phyloP scores from a whole-genome alignment of 2,888 invertebrate species.

The Peribatodes rhomboidaria region DNA sequence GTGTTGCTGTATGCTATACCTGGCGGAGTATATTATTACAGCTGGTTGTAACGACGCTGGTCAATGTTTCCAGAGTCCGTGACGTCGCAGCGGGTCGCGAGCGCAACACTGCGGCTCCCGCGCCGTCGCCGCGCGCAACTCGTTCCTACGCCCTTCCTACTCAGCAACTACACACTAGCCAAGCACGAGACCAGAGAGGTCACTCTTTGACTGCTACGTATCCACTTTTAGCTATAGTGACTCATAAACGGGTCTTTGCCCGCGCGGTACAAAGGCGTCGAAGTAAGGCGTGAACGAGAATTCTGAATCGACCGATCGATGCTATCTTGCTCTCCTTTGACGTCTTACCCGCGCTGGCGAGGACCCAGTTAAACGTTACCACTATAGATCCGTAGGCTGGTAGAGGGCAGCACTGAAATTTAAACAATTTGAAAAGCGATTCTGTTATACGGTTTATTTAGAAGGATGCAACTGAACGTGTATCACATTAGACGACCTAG shows the following conservation, averaged over 20 bases:
- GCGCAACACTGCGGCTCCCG: slow-evolving; percentile 64
- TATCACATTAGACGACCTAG: too few relatives aligned
- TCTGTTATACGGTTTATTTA: neutral
- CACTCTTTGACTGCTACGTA: slow-evolving; percentile 59
- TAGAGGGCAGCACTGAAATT: neutral
- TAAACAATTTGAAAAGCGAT: neutral
- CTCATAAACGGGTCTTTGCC: too few relatives aligned
- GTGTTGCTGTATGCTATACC: too few relatives aligned
- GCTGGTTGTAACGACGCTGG: too few relatives aligned
- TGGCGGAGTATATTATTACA: too few relatives aligned
- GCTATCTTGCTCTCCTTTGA: too few relatives aligned
- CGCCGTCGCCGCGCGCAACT: slow-evolving; percentile 71
- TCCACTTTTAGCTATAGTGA: slow-evolving; percentile 2
- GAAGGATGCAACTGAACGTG: too few relatives aligned
- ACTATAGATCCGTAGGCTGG: slow-evolving; percentile 1
- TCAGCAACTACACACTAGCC: slow-evolving; percentile 77
- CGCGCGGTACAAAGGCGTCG: too few relatives aligned
- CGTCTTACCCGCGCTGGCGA: too few relatives aligned
- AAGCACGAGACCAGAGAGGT: slow-evolving; percentile 71
- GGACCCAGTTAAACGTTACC: too few relatives aligned
- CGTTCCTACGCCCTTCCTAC: slow-evolving; percentile 83
- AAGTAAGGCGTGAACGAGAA: too few relatives aligned
- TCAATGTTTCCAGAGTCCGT: slow-evolving; percentile 53
- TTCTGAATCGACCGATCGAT: too few relatives aligned
- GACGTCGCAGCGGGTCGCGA: slow-evolving; percentile 52